Base-by-base conservation (phyloP, 1,140 invertebrate species). In the Bombus balteatus region DNA sequence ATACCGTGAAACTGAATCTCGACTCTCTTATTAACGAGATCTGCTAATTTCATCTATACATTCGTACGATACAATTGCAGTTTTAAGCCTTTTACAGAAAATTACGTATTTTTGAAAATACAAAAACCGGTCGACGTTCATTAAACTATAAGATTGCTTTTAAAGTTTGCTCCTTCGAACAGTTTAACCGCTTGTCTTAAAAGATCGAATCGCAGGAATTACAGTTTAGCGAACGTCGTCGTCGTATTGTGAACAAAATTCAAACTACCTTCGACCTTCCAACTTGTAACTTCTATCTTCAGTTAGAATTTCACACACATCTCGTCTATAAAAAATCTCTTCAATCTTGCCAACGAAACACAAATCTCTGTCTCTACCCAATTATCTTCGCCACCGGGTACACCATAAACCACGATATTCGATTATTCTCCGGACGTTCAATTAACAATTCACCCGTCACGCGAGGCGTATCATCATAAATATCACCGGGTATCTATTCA, bases 391-490 rank as follows among this genome's bases (percentile, higher is more conserved):
- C 18, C n/a, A 53, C 10, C 41, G 10, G 13, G 2, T 9, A 32
- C 47, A 22, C 2, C n/a, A 28, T 43, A 47, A 53, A 34, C 32
- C 39, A 72, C 34, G 68, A 41, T 41, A 34, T 25, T 34, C 43
- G 43, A 25, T 53, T 74, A 74, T 74, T n/a, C 9, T 5, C 4
- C 18, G 41, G 18, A 32, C 18, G 28, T 37, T 65, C 34, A 28
- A 74, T 65, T 37, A 65, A 82, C 71, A 75, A 82, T 82, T 75
- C 71, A 22, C 8, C 37, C 28, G 41, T 76, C 57, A 53, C 81
- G 81, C 41, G n/a, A 66, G 22, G 59, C 59, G 10, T n/a, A n/a
- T 62, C 59, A n/a, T 62, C 59, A 47, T 75, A 82, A 82, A 75
- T 39, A 75, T 47, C 41, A 13, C 8, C 13, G 53, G 22, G 71